A percentile compares a stretch with the other conserved stretches of the same genome.
Conservation (phyloP, 2,888 invertebrate species). For the Eurytoma adleriae region DNA sequence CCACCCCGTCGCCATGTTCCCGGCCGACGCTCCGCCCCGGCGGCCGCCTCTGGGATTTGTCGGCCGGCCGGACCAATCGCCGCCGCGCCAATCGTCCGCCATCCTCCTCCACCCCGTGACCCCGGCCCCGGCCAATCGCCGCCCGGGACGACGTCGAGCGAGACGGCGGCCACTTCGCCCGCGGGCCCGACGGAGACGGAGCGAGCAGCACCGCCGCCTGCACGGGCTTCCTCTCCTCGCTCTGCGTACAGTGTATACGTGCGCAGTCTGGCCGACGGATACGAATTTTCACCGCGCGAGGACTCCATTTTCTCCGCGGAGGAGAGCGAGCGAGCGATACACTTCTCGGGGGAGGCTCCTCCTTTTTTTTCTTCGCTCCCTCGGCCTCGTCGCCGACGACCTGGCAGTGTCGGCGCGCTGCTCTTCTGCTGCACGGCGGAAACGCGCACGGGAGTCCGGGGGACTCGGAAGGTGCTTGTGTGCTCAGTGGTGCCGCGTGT, state of each 20-base stretch:
- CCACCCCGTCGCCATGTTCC: conserved; percentile 41
- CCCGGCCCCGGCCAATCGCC: background rate
- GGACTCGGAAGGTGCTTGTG: too few relatives aligned
- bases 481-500: too few relatives aligned
- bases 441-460: too few relatives aligned
- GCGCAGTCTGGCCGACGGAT: conserved; percentile 44
- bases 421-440: too few relatives aligned
- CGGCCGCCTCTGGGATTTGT: conserved; percentile 36
- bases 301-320: too few relatives aligned
- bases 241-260: conserved; percentile 44
- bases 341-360: too few relatives aligned
- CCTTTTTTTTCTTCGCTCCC: too few relatives aligned
- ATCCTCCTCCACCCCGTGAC: background rate
- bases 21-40: conserved; percentile 39
- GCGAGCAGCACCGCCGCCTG: background rate
- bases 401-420: too few relatives aligned
- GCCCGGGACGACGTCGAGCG: background rate
- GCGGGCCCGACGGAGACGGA: background rate
- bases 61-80: conserved; percentile 44
- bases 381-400: too few relatives aligned
- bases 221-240: conserved; percentile 2
- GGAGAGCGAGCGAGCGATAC: too few relatives aligned
- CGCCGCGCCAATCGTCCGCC: conserved; percentile 46
- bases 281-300: background rate
- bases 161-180: background rate